Evolutionary conservation across 2,797 vertebrate genomes (phyloP).

Genomic region (Macropodus opercularis): DNA sequence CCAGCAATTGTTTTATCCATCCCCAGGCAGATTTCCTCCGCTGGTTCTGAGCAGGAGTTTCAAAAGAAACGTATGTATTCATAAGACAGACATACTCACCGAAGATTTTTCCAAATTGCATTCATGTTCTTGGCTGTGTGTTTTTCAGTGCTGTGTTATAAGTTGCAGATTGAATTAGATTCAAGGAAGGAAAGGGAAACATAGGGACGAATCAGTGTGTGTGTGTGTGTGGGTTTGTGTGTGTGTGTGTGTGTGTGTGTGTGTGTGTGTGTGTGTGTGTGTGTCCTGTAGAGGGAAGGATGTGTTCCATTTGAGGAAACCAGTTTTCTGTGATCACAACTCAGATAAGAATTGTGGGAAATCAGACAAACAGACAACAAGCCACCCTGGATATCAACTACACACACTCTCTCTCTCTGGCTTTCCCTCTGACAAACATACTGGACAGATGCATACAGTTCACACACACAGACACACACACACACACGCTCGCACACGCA

Average conservation of each 20-base stretch:
- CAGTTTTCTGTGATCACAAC: constrained; percentile 73
- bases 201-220: constrained; percentile 23
- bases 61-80: constrained; percentile 69
- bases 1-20: constrained; percentile 65
- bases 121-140: constrained; percentile 60
- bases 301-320: constrained; percentile 75
- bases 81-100: constrained; percentile 70
- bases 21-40: constrained; percentile 55
- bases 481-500: no score
- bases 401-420: constrained; percentile 9
- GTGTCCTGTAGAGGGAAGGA: constrained; percentile 54
- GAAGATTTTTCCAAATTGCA: constrained; percentile 76
- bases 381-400: constrained; percentile 63
- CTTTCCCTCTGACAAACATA: constrained; percentile 20
- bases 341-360: constrained; percentile 77
- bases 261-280: constrained; percentile 24
- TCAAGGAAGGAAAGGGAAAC: constrained; percentile 59
- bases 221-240: constrained; percentile 21
- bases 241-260: constrained; percentile 10
- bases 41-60: constrained; percentile 49
- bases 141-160: constrained; percentile 60
- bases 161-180: constrained; percentile 77
- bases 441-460: constrained; percentile 5
- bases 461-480: background rate
- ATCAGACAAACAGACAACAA: constrained; percentile 72